Percentiles rank a stretch among this genome's conserved stretches.
Conservation (phyloP, 2,888 invertebrate genomes). For the Pteria penguin region DNA sequence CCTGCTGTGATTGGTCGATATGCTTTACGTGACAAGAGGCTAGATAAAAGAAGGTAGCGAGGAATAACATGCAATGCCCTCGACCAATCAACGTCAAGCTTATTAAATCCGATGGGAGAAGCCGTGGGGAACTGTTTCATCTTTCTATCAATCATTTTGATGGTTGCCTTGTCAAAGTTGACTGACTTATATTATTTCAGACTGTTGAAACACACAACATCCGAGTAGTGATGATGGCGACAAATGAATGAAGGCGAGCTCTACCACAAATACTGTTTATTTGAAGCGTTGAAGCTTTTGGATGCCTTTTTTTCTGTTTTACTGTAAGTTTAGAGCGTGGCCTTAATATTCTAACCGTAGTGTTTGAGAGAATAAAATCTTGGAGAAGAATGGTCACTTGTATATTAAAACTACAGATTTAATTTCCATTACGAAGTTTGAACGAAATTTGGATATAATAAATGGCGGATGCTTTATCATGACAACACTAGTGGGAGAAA, state of each 20-base stretch:
- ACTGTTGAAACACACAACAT: slow-evolving; percentile 48
- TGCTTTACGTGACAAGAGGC: slow-evolving; percentile 59
- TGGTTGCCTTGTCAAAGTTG: slow-evolving; percentile 48
- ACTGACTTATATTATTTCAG: slow-evolving; percentile 49
- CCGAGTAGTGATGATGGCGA: slow-evolving; percentile 40
- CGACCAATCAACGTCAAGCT: slow-evolving; percentile 58
- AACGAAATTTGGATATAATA: too few relatives aligned
- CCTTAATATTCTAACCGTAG: too few relatives aligned
- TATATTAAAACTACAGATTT: too few relatives aligned
- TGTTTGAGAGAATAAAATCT: too few relatives aligned
- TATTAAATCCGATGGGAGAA: slow-evolving; percentile 58
- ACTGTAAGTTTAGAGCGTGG: too few relatives aligned
- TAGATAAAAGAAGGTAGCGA: slow-evolving; percentile 51
- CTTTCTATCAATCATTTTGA: slow-evolving; percentile 50
- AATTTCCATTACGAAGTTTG: too few relatives aligned
- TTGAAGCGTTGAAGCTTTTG: too few relatives aligned
- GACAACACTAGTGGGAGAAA: too few relatives aligned
- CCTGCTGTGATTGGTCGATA: slow-evolving; percentile 68
- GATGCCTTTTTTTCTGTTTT: too few relatives aligned
- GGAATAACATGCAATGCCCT: slow-evolving; percentile 53
- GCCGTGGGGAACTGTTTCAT: slow-evolving; percentile 47
- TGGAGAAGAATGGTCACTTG: too few relatives aligned
- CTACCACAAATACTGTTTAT: too few relatives aligned
- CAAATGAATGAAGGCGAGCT: slow-evolving; percentile 49
- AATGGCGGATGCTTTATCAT: too few relatives aligned